A percentile compares a stretch with the other conserved stretches of the same genome.
Evolutionary conservation across 2,113 vertebrate species (phyloP).

Genomic region (Clarias gariepinus): DNA sequence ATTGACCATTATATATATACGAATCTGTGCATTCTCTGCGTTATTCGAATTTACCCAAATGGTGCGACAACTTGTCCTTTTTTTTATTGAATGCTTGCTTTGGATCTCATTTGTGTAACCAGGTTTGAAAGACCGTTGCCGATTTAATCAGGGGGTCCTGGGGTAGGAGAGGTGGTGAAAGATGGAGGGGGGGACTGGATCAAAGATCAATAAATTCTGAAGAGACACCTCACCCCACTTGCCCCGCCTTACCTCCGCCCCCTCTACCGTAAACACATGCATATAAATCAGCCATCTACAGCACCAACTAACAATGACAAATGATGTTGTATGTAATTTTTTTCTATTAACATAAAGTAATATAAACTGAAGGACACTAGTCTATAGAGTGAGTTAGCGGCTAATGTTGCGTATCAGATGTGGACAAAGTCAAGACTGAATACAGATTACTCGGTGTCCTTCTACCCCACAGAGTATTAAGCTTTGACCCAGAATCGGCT

Average conservation of each 20-base stretch:
- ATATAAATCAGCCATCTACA: conserved; percentile 79
- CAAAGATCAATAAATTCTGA: conserved; percentile 74
- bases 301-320: conserved; percentile 95
- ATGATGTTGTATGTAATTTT: conserved; percentile 99
- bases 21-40: neutral
- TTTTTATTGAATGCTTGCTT: neutral
- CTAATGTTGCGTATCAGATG: conserved; percentile 99
- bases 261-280: conserved; percentile 94
- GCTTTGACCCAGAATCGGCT: conserved; percentile 88
- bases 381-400: conserved; percentile 99
- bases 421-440: conserved; percentile 99
- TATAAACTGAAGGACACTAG: conserved; percentile 99
- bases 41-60: too few species aligned
- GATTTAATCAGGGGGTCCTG: conserved; percentile 38
- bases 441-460: conserved; percentile 99
- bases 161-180: conserved; percentile 31
- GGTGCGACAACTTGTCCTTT: neutral
- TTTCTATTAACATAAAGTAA: conserved; percentile 99
- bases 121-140: conserved; percentile 14
- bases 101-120: neutral
- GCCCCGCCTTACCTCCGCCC: conserved; percentile 64
- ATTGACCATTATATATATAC: neutral
- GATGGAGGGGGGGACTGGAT: conserved; percentile 46
- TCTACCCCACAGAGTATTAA: conserved; percentile 93
- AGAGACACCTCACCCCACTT: conserved; percentile 57